These are phyloP conservation scores for Oncorhynchus tshawytscha DNA, from an alignment of 2,113 vertebrate genomes.

Conservation along the genomic window DNA sequence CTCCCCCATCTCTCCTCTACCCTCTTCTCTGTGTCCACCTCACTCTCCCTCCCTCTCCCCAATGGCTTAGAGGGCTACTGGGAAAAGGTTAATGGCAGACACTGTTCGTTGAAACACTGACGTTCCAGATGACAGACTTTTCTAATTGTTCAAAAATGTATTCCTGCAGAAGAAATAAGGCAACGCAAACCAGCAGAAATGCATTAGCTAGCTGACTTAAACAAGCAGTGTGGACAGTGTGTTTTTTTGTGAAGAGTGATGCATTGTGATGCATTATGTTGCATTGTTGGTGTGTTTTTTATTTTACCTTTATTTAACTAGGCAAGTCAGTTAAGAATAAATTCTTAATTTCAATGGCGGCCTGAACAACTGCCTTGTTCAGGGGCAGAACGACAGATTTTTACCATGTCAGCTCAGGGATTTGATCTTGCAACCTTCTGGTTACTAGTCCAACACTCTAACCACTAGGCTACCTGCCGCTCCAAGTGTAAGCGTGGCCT, in stretches of 20 bases:
- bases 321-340: too few species aligned
- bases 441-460: too few species aligned
- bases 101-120: conserved; percentile 43
- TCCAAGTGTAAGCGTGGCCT: conserved; percentile 39
- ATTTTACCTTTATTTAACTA: too few species aligned
- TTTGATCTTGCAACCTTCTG: too few species aligned
- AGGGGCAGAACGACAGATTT: too few species aligned
- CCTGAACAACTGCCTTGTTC: too few species aligned
- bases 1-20: too few species aligned
- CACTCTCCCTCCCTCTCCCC: neutral
- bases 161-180: conserved; percentile 40
- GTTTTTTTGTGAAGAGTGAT: neutral
- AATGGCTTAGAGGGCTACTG: conserved; percentile 49
- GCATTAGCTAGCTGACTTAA: conserved; percentile 31
- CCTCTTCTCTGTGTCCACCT: too few species aligned
- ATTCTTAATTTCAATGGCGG: too few species aligned
- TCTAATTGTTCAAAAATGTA: conserved; percentile 60
- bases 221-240: conserved; percentile 30
- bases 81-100: conserved; percentile 58
- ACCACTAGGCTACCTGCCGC: too few species aligned
- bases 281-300: conserved; percentile 7
- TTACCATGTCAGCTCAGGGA: too few species aligned
- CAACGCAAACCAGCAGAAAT: conserved; percentile 17
- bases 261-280: neutral
- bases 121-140: conserved; percentile 66